Base-by-base conservation (phyloP, 2,797 vertebrate genomes). In the Alfaro cultratus region DNA sequence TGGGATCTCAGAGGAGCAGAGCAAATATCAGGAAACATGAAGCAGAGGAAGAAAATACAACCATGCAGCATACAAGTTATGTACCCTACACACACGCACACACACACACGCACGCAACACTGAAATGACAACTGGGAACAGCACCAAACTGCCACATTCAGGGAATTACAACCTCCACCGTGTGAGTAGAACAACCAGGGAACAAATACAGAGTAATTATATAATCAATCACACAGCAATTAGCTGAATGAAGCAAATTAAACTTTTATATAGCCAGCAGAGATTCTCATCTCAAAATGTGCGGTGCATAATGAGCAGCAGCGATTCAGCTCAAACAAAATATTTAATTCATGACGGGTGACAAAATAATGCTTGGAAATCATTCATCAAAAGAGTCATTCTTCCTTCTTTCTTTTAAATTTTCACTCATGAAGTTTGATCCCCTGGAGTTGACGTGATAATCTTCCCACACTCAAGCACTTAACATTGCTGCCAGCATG, bases 341-440 rank as follows among this genome's bases (percentile, higher is more conserved):
- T 93, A 92, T 93, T 88, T 93, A 91, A 93, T 93, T 93, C 86
- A 93, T 92, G 84, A 85, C 73, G 49, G 41, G 85, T 83, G 88
- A 88, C 91, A 91, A 91, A 88, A 86, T 88, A 86, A 88, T 84
- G 73, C 86, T 86, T 76, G 78, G 90, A 88, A 88, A 83, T 90
- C 80, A 83, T 91, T 72, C 77, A 75, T 90, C 83, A 88, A 67
- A 49, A 39, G 64, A 74, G 68, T 49, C 12, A 29, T 86, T 84
- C 70, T 45, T 57, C 83, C 39, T 55, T 0, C 46, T 0, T 39
- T 62, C 36, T 64, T 0, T 47, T 60, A 2, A 4, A 51, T 60
- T 67, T 67, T 36, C 23, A 57, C n/a, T 64, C 80, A 9, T 60
- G 77, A 87, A 86, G 75, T 83, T 75, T 85, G 71, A 81, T 70